A percentile compares a stretch with the other conserved stretches of the same genome.
phyloP scores from a whole-genome alignment of 1,140 invertebrate species.

The Drosophila yakuba region DNA sequence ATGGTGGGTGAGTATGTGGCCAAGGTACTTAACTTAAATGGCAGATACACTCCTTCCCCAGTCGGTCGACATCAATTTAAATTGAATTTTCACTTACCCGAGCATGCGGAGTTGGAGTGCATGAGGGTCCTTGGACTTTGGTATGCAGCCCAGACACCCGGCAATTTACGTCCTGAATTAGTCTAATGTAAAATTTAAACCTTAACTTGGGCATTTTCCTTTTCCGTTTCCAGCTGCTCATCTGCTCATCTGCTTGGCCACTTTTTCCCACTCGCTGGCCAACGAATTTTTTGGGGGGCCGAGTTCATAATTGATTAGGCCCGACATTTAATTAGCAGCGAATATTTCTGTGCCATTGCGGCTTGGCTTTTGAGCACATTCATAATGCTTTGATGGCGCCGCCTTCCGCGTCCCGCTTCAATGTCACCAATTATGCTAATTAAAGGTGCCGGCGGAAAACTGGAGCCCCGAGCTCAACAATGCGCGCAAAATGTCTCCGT shows the following conservation, averaged over 20 bases:
- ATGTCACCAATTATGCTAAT: conserved; percentile 80
- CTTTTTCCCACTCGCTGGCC: neutral
- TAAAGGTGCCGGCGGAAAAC: conserved; percentile 52
- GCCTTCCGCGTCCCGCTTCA: conserved; percentile 21
- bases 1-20: conserved; percentile 38
- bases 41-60: conserved; percentile 64
- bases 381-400: conserved; percentile 55
- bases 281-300: conserved; percentile 13
- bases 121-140: conserved; percentile 32
- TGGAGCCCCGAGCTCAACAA: conserved; percentile 56
- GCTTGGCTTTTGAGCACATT: conserved; percentile 54
- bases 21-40: conserved; percentile 81
- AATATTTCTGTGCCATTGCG: conserved; percentile 44
- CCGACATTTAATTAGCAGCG: conserved; percentile 71
- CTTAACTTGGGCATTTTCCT: conserved; percentile 23
- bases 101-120: conserved; percentile 6
- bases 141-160: conserved; percentile 67
- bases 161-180: conserved; percentile 80
- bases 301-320: conserved; percentile 68
- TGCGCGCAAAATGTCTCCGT: conserved; percentile 66
- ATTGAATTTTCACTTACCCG: conserved; percentile 83
- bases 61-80: conserved; percentile 81
- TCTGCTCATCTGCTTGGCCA: conserved; percentile 19
- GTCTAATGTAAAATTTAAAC: conserved; percentile 79
- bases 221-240: conserved; percentile 14